Percentiles rank a stretch among this genome's conserved stretches.
phyloP scores from a whole-genome alignment of 1,140 invertebrate genomes.

The Bacillus rossius region DNA sequence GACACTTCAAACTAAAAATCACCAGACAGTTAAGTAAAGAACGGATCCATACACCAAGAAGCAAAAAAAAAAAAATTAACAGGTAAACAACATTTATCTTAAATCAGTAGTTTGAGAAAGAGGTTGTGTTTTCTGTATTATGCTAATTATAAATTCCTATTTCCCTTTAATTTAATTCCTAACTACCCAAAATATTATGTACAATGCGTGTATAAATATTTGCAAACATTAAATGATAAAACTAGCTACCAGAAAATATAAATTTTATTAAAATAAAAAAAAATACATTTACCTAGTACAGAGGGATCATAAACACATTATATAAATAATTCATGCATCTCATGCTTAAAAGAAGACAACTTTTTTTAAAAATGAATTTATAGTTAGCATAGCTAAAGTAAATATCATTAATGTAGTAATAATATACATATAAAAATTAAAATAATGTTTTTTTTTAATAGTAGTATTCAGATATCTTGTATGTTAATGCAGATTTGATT shows the following conservation, averaged over 20 bases:
- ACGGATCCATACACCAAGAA: neutral
- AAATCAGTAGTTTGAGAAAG: conserved; percentile 5
- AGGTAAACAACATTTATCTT: conserved; percentile 4
- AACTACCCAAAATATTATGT: too few species aligned
- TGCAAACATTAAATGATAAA: neutral
- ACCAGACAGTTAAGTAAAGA: neutral
- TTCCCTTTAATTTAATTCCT: neutral
- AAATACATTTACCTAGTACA: neutral
- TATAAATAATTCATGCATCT: conserved; percentile 1
- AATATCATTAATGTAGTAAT: neutral
- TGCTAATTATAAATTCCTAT: conserved; percentile 11
- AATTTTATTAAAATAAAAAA: conserved; percentile 1
- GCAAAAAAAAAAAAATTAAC: neutral
- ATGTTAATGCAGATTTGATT: too few species aligned
- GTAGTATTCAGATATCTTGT: too few species aligned
- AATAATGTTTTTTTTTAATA: too few species aligned
- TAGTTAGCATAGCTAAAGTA: conserved; percentile 9
- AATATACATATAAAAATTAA: too few species aligned
- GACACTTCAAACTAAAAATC: too few species aligned
- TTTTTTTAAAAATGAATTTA: conserved; percentile 5
- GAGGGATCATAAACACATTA: neutral
- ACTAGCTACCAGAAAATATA: neutral
- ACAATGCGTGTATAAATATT: neutral
- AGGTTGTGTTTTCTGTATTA: neutral
- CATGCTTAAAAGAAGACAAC: neutral